phyloP scores from a whole-genome alignment of 2,113 vertebrate genomes.

The Cepphus grylle region DNA sequence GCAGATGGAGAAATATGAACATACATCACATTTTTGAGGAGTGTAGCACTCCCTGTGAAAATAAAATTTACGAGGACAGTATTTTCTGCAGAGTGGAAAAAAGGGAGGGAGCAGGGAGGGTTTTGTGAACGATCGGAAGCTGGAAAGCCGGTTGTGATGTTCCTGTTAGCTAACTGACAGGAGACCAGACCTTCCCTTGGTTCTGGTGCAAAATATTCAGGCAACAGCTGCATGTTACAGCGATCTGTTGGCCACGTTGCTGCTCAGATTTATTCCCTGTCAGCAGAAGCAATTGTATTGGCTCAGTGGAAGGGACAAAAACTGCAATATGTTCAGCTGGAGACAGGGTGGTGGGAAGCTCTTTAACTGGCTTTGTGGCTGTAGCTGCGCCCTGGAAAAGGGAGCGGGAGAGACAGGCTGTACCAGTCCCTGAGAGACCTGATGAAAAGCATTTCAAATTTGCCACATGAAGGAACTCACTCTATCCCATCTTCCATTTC shows the following conservation, averaged over 20 bases:
- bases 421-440: neutral
- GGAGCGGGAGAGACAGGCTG: neutral
- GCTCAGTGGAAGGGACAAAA: neutral
- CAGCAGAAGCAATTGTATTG: neutral
- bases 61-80: neutral
- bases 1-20: neutral
- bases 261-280: neutral
- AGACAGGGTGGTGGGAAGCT: neutral
- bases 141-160: neutral
- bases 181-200: neutral
- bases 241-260: accelerated
- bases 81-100: neutral
- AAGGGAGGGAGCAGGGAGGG: neutral
- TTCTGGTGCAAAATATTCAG: neutral
- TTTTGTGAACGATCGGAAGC: neutral
- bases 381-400: neutral
- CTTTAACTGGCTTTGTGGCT: neutral
- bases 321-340: neutral
- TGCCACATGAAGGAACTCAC: slow-evolving; percentile 13
- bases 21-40: neutral
- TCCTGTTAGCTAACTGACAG: neutral
- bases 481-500: neutral
- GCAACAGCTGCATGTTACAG: neutral
- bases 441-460: slow-evolving; percentile 7
- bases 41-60: neutral